phyloP scores from a whole-genome alignment of 2,113 vertebrate genomes.

The Antechinus flavipes region DNA sequence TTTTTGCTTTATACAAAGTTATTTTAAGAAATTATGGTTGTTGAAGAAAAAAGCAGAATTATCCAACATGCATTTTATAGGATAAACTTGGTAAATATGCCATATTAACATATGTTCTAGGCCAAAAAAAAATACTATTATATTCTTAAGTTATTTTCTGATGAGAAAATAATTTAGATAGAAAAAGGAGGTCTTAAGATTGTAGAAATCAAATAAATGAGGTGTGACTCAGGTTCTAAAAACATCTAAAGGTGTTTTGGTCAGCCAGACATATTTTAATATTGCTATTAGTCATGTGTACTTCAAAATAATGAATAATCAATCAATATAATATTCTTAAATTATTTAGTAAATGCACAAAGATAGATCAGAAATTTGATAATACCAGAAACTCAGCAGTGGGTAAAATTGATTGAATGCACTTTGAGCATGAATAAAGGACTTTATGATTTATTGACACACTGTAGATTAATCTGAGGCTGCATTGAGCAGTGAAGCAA shows the following conservation, averaged over 20 bases:
- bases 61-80: conserved; percentile 19
- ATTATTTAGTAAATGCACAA: conserved; percentile 79
- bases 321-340: conserved; percentile 74
- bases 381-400: conserved; percentile 76
- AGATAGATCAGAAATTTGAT: conserved; percentile 75
- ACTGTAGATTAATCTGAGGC: conserved; percentile 77
- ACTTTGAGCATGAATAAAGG: conserved; percentile 76
- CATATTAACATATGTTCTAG: background rate
- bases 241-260: conserved; percentile 36
- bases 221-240: background rate
- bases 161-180: background rate
- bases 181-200: background rate
- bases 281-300: conserved; percentile 44
- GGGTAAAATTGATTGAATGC: conserved; percentile 80
- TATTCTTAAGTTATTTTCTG: background rate
- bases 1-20: background rate
- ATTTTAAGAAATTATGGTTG: background rate
- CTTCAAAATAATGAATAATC: conserved; percentile 75
- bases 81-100: conserved; percentile 2
- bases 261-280: conserved; percentile 68
- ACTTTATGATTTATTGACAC: conserved; percentile 82
- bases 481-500: conserved; percentile 65
- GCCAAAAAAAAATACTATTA: background rate
- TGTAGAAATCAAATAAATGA: conserved; percentile 35
- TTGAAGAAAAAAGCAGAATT: background rate